Conservation (phyloP, 64 coral and sea anemone species). For the Cladopsammia gracilis region DNA sequence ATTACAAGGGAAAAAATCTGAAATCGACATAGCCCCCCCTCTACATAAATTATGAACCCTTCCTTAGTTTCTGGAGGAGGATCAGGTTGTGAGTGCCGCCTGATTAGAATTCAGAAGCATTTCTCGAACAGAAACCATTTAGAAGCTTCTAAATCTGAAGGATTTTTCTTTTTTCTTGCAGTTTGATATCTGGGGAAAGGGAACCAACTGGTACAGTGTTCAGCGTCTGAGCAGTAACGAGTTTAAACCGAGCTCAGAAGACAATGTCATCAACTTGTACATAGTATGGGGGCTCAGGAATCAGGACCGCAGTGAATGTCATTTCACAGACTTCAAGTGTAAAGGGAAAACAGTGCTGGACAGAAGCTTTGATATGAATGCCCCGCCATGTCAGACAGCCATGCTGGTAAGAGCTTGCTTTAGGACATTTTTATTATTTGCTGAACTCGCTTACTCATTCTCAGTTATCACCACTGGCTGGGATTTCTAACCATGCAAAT, state of each 20-base stretch:
- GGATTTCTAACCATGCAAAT: no score
- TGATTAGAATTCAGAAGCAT: no score
- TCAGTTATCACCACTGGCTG: no score
- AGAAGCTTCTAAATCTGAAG: no score
- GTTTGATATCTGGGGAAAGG: constrained; percentile 77
- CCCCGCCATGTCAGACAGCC: constrained; percentile 80
- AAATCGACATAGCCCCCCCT: no score
- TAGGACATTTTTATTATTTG: background rate
- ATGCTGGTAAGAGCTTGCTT: constrained; percentile 63
- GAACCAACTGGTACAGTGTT: constrained; percentile 82
- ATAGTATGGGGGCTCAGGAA: constrained; percentile 79
- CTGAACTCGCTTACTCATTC: background rate
- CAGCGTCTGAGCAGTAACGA: constrained; percentile 49
- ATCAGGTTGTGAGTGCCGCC: no score
- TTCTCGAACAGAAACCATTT: no score
- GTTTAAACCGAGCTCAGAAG: constrained; percentile 82
- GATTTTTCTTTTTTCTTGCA: background rate
- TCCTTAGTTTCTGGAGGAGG: no score
- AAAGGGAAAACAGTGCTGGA: constrained; percentile 70
- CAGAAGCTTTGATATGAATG: constrained; percentile 80
- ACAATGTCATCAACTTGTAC: constrained; percentile 75
- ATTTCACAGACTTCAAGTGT: constrained; percentile 88
- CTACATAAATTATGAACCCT: no score
- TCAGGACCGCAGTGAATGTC: constrained; percentile 72
- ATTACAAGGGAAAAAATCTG: no score